phyloP scores from a whole-genome alignment of 2,113 vertebrate genomes.

The Labrus mixtus region DNA sequence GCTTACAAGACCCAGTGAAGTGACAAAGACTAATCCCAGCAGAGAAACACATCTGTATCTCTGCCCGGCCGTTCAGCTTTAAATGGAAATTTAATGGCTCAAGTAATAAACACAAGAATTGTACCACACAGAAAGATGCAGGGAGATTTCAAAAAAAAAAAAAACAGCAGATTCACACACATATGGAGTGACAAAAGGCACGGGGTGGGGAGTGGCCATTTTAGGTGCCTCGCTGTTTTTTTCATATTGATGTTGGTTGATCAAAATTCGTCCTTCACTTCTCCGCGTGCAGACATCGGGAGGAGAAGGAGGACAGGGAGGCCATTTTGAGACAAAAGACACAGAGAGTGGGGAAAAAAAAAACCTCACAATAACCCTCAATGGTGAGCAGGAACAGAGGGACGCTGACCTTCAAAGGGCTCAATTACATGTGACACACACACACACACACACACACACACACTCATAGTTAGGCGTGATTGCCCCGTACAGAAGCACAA shows the following conservation, averaged over 20 bases:
- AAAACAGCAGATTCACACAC: background rate
- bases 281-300: slow-evolving; percentile 41
- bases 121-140: background rate
- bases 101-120: slow-evolving; percentile 37
- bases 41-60: slow-evolving; percentile 39
- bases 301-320: slow-evolving; percentile 46
- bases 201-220: slow-evolving; percentile 46
- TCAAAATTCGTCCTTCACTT: slow-evolving; percentile 62
- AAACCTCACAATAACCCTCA: slow-evolving; percentile 50
- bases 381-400: slow-evolving; percentile 63
- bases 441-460: slow-evolving; percentile 31
- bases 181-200: slow-evolving; percentile 16
- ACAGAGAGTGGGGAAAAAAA: slow-evolving; percentile 25
- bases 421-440: slow-evolving; percentile 66
- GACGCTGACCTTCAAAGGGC: slow-evolving; percentile 74
- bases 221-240: slow-evolving; percentile 41
- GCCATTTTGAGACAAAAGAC: slow-evolving; percentile 72
- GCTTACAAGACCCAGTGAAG: background rate
- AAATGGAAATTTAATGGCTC: slow-evolving; percentile 22
- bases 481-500: slow-evolving; percentile 34
- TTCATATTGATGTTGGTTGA: slow-evolving; percentile 48
- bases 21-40: slow-evolving; percentile 10
- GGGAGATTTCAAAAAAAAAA: too few relatives aligned
- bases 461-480: slow-evolving; percentile 64
- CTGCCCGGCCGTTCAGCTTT: slow-evolving; percentile 46